A percentile compares a stretch with the other conserved stretches of the same genome.
Evolutionary conservation across 2,888 invertebrate genomes (phyloP).

Genomic region (Megaustenia siamemsis): DNA sequence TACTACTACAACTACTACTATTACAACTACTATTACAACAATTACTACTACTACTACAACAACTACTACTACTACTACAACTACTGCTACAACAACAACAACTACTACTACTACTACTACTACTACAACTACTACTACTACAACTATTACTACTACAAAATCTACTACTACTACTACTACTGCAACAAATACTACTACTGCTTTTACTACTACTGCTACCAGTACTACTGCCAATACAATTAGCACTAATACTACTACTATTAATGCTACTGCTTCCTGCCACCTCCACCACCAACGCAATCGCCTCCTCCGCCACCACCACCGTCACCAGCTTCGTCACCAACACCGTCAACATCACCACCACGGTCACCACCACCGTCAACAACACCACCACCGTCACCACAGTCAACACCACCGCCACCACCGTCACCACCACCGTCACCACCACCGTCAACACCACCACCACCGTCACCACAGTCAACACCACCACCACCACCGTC

Average conservation of each 20-base stretch:
- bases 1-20: constrained; percentile 10
- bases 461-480: not conserved
- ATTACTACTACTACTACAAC: not conserved
- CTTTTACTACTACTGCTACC: not conserved
- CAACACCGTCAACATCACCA: too few relatives aligned
- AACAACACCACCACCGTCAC: constrained; percentile 17
- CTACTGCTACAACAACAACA: not conserved
- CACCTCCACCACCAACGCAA: too few relatives aligned
- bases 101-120: constrained; percentile 1
- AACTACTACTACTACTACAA: not conserved
- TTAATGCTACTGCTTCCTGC: too few relatives aligned
- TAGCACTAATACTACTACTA: too few relatives aligned
- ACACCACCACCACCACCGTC: constrained; percentile 1
- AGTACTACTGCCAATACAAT: too few relatives aligned
- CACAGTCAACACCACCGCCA: not conserved
- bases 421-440: not conserved
- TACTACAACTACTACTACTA: constrained; percentile 2
- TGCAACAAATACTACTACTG: not conserved
- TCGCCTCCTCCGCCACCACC: too few relatives aligned
- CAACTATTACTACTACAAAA: not conserved
- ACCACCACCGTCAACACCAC: constrained; percentile 24
- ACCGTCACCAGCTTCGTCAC: too few relatives aligned
- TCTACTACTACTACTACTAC: not conserved
- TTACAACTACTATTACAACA: constrained; percentile 5
- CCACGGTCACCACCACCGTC: too few relatives aligned